These are phyloP conservation scores for Agrilus planipennis DNA, from an alignment of 1,140 invertebrate species.

Conservation along the genomic window DNA sequence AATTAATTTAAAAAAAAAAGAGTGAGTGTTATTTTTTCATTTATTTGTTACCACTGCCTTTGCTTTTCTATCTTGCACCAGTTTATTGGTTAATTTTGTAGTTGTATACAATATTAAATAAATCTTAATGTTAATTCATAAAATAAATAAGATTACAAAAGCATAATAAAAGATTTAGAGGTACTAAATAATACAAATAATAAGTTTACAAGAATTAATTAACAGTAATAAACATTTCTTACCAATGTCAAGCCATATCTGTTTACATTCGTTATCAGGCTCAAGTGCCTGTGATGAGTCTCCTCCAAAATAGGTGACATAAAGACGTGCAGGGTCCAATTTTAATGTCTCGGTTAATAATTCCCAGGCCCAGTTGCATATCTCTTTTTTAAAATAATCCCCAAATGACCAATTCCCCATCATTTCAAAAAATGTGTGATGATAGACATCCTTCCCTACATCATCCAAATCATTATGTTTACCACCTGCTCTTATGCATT, in stretches of 20 bases:
- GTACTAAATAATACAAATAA: too few species aligned
- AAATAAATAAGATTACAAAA: too few species aligned
- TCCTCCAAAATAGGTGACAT: constrained; percentile 98
- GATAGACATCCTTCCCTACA: constrained; percentile 99
- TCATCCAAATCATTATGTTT: constrained; percentile 99
- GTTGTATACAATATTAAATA: too few species aligned
- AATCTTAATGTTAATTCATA: too few species aligned
- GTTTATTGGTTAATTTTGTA: too few species aligned
- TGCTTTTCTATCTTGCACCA: too few species aligned
- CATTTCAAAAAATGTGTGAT: constrained; percentile 99
- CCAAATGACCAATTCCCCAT: constrained; percentile 99
- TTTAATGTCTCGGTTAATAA: constrained; percentile 74
- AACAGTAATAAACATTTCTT: too few species aligned
- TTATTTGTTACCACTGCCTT: too few species aligned
- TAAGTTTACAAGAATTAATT: too few species aligned
- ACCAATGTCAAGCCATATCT: constrained; percentile 53
- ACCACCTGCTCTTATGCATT: constrained; percentile 97
- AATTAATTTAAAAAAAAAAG: too few species aligned
- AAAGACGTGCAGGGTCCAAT: constrained; percentile 75
- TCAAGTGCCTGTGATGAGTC: constrained; percentile 67
- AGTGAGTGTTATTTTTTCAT: too few species aligned
- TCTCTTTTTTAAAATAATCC: constrained; percentile 98
- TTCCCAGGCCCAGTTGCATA: constrained; percentile 96
- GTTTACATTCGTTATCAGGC: constrained; percentile 87
- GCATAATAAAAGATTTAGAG: too few species aligned